Percentiles rank a stretch among this genome's conserved stretches.
Evolutionary conservation across 2,888 invertebrate species (phyloP).

Genomic region (Hoplodrina ambigua): DNA sequence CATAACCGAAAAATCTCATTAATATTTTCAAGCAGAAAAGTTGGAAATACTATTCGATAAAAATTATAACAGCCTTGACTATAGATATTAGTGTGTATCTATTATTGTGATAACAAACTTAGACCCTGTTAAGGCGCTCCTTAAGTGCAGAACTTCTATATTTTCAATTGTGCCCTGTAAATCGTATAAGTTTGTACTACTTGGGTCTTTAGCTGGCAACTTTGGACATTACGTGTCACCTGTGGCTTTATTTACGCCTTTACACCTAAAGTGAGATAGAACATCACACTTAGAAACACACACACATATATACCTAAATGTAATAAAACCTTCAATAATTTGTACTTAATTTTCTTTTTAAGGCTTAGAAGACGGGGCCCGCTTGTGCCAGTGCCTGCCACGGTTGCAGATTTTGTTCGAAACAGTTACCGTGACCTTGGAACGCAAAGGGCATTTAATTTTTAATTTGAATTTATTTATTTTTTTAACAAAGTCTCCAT

Average conservation of each 20-base stretch:
- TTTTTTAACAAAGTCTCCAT: no score
- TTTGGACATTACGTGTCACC: constrained; percentile 56
- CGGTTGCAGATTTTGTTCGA: no score
- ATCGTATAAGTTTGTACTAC: constrained; percentile 51
- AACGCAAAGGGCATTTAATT: no score
- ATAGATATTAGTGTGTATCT: background rate
- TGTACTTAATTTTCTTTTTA: no score
- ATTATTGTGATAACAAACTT: constrained; percentile 35
- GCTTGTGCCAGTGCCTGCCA: no score
- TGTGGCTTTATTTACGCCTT: constrained; percentile 57
- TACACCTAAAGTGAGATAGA: constrained; percentile 22
- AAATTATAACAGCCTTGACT: background rate
- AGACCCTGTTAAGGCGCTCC: constrained; percentile 14
- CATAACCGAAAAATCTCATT: background rate
- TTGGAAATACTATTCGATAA: background rate
- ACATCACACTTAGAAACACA: constrained; percentile 13
- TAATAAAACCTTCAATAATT: no score
- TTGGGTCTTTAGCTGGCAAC: constrained; percentile 47
- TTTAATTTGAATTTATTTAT: no score
- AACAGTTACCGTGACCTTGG: no score
- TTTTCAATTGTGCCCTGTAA: constrained; percentile 58
- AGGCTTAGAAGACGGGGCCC: no score
- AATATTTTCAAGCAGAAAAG: background rate
- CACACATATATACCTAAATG: background rate
- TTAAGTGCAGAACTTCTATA: constrained; percentile 53